phyloP scores from a whole-genome alignment of 2,888 invertebrate species.

The Scaptodrosophila latifasciaeformis region DNA sequence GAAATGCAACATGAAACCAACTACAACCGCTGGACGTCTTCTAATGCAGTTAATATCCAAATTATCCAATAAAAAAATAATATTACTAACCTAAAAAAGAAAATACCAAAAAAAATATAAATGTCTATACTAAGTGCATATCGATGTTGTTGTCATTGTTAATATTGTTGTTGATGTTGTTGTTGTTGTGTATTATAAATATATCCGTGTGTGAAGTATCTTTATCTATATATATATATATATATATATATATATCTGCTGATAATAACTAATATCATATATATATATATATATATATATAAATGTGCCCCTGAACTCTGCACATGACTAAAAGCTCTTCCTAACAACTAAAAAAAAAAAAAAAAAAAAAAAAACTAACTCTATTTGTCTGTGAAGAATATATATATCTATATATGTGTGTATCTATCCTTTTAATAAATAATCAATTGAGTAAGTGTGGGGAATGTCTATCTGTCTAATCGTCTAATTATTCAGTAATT shows the following conservation, averaged over 20 bases:
- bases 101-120: constrained; percentile 5
- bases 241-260: too few relatives aligned
- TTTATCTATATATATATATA: neutral
- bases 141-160: neutral
- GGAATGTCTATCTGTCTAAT: constrained; percentile 24
- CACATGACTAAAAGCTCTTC: too few relatives aligned
- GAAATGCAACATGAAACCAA: too few relatives aligned
- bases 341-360: too few relatives aligned
- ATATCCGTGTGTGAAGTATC: neutral
- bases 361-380: neutral
- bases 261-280: neutral
- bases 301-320: too few relatives aligned
- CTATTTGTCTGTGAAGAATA: constrained; percentile 5
- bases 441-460: constrained; percentile 12
- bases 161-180: constrained; percentile 6
- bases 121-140: constrained; percentile 2
- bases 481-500: neutral
- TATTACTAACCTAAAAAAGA: neutral
- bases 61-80: too few relatives aligned
- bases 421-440: constrained; percentile 13
- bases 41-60: too few relatives aligned
- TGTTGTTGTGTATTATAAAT: constrained; percentile 4
- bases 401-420: constrained; percentile 14
- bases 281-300: too few relatives aligned
- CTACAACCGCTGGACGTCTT: too few relatives aligned